Percentiles rank a stretch among this genome's conserved stretches.
These are phyloP conservation scores for Vanessa tameamea DNA, from an alignment of 1,140 invertebrate genomes.

Conservation along the genomic window DNA sequence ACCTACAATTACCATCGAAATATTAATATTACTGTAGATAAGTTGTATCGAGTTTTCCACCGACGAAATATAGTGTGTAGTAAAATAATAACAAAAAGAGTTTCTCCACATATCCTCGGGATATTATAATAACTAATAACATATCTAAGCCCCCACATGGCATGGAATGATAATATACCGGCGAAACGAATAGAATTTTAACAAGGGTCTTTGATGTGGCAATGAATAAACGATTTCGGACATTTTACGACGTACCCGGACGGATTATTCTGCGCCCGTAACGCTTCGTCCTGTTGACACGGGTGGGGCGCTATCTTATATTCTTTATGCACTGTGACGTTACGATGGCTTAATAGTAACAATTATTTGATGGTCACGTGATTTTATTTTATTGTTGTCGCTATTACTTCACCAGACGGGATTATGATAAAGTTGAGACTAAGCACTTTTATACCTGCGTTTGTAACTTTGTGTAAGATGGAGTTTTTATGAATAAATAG, in stretches of 20 bases:
- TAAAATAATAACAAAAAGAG: background rate
- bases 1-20: too few relatives aligned
- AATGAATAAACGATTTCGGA: conserved; percentile 69
- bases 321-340: conserved; percentile 6
- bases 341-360: conserved; percentile 13
- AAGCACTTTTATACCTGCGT: too few relatives aligned
- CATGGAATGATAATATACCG: conserved; percentile 47
- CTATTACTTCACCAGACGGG: background rate
- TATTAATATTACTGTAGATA: too few relatives aligned
- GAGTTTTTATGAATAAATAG: too few relatives aligned
- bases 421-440: background rate
- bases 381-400: background rate
- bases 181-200: conserved; percentile 63
- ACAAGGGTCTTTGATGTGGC: conserved; percentile 63
- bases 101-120: conserved; percentile 1
- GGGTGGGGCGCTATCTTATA: conserved; percentile 21
- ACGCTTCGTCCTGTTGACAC: conserved; percentile 36
- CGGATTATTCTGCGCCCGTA: conserved; percentile 40
- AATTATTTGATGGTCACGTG: conserved; percentile 10
- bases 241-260: conserved; percentile 57
- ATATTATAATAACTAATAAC: conserved; percentile 40
- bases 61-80: too few relatives aligned
- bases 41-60: too few relatives aligned
- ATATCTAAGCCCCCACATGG: conserved; percentile 45
- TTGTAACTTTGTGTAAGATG: too few relatives aligned